Conservation (phyloP, 2,797 vertebrate genomes). For the Chaetophractus vellerosus region DNA sequence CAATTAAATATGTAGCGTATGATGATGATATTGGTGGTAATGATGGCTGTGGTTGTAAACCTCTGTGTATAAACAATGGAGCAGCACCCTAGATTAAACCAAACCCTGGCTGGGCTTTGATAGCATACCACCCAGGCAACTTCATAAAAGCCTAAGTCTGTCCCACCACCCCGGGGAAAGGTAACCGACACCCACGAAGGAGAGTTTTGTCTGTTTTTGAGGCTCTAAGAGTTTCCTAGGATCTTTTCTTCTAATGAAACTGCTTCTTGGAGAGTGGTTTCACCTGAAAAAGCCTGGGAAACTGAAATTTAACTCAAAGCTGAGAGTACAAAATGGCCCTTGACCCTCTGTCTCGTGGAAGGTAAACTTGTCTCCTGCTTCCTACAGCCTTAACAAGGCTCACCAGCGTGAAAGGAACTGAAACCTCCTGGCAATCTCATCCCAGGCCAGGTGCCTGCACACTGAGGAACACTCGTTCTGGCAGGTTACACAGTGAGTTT, state of each 20-base stretch:
- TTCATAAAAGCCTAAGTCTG: too few species aligned
- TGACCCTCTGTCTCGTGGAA: not conserved
- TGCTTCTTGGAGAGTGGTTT: not conserved
- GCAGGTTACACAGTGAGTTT: not conserved
- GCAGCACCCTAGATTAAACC: constrained; percentile 31
- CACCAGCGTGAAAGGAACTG: not conserved
- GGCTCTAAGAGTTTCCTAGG: not conserved
- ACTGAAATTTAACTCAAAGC: not conserved
- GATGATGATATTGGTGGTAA: constrained; percentile 7
- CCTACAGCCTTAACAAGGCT: not conserved
- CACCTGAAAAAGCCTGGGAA: not conserved
- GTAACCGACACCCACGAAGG: not conserved
- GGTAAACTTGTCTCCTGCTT: not conserved
- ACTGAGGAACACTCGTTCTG: not conserved
- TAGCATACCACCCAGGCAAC: not conserved
- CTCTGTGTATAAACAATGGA: constrained; percentile 30
- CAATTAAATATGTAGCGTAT: constrained; percentile 54
- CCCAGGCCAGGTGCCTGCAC: not conserved
- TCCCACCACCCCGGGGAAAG: not conserved
- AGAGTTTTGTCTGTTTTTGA: not conserved
- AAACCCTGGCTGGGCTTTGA: not conserved
- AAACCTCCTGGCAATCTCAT: not conserved
- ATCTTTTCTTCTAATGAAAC: constrained; percentile 2
- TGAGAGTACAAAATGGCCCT: not conserved
- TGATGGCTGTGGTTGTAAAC: constrained; percentile 14